Evolutionary conservation across 2,113 vertebrate genomes (phyloP).

Genomic region (Catagonus wagneri): DNA sequence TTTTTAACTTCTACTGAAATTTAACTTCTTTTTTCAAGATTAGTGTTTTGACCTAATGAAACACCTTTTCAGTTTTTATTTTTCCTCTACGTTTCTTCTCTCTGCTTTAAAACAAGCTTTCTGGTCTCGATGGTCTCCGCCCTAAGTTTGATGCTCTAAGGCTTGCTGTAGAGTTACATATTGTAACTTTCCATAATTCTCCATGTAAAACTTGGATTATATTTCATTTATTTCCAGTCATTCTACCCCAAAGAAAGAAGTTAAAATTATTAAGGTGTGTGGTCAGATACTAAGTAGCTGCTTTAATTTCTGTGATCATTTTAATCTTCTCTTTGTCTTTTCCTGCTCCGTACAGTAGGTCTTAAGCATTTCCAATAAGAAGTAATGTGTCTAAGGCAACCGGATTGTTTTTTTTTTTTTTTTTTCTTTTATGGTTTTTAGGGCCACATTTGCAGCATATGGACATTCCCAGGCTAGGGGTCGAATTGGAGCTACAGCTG

Average conservation of each 20-base stretch:
- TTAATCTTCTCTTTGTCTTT: background rate
- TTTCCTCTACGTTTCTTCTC: background rate
- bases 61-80: background rate
- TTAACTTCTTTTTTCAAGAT: slow-evolving; percentile 32
- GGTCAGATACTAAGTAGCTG: background rate
- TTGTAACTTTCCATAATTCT: background rate
- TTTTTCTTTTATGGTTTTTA: background rate
- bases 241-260: background rate
- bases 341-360: background rate
- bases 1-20: slow-evolving; percentile 41
- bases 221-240: background rate
- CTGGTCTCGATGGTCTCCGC: background rate
- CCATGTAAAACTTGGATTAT: background rate
- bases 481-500: too few relatives aligned
- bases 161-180: background rate
- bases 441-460: too few relatives aligned
- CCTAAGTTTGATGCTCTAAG: background rate
- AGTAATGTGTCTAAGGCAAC: background rate
- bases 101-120: background rate
- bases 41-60: slow-evolving; percentile 30
- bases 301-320: background rate
- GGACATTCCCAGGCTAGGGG: too few relatives aligned
- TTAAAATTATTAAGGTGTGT: background rate
- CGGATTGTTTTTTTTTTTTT: background rate
- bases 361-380: background rate